phyloP scores from a whole-genome alignment of 2,797 vertebrate genomes.

The Clarias platycephalus region DNA sequence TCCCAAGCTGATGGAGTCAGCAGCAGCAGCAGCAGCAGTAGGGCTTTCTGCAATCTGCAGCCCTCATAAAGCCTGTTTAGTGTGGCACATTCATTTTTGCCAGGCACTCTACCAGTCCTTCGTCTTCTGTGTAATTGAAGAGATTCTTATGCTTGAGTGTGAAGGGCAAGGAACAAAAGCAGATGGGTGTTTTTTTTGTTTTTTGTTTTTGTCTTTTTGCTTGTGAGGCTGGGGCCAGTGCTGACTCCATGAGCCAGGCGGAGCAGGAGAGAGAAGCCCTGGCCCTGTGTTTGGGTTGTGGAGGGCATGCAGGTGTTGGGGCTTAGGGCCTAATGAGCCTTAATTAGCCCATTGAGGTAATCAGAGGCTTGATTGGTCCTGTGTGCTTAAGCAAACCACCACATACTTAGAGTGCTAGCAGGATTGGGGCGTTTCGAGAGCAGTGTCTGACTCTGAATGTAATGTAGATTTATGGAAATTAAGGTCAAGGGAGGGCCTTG shows the following conservation, averaged over 20 bases:
- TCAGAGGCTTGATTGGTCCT: conserved; percentile 62
- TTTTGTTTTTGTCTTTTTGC: conserved; percentile 38
- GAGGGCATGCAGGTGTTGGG: conserved; percentile 61
- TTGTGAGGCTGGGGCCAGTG: conserved; percentile 16
- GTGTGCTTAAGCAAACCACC: conserved; percentile 60
- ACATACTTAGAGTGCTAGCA: conserved; percentile 48
- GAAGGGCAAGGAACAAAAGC: conserved; percentile 55
- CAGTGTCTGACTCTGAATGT: conserved; percentile 38
- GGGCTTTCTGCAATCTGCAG: conserved; percentile 39
- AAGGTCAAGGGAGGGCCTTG: conserved; percentile 37
- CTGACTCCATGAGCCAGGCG: conserved; percentile 39
- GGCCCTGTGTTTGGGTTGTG: conserved; percentile 53
- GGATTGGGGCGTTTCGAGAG: conserved; percentile 47
- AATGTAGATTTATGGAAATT: conserved; percentile 42
- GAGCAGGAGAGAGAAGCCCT: conserved; percentile 28
- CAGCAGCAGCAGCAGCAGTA: conserved; percentile 40
- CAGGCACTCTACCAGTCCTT: conserved; percentile 46
- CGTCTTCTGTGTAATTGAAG: conserved; percentile 54
- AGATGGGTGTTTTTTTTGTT: conserved; percentile 38
- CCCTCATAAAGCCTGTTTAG: conserved; percentile 56
- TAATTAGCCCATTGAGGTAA: conserved; percentile 63
- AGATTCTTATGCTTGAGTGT: conserved; percentile 52
- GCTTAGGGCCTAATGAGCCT: conserved; percentile 60
- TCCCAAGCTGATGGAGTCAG: conserved; percentile 29
- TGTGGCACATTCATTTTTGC: conserved; percentile 44